Evolutionary conservation across 2,113 vertebrate genomes (phyloP).

Genomic region (Anguilla rostrata): DNA sequence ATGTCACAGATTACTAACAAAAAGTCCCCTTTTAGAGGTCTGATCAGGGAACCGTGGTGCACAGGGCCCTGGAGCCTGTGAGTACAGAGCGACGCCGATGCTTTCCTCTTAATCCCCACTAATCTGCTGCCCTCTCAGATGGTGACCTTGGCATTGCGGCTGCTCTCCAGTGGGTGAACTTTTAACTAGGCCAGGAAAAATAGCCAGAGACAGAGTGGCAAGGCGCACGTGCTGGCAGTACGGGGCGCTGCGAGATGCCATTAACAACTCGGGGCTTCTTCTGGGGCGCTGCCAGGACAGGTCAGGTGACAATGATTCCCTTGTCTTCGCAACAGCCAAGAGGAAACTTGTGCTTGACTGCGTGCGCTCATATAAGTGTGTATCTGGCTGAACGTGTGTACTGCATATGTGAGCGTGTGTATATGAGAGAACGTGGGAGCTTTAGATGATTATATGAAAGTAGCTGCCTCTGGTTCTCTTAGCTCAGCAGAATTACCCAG

Average conservation of each 20-base stretch:
- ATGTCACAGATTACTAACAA: not conserved
- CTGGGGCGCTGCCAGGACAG: not conserved
- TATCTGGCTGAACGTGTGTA: not conserved
- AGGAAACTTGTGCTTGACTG: not conserved
- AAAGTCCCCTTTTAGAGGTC: not conserved
- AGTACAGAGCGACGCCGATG: constrained; percentile 31
- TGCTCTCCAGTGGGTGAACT: constrained; percentile 34
- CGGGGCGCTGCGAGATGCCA: constrained; percentile 31
- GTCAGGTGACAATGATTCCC: not conserved
- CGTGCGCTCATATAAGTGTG: not conserved
- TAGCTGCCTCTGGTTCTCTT: too few species aligned
- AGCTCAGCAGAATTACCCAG: too few species aligned
- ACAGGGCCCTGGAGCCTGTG: constrained; percentile 16
- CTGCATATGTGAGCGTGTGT: not conserved
- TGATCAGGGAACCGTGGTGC: constrained; percentile 9
- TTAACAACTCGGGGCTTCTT: constrained; percentile 18
- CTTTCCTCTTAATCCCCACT: constrained; percentile 42
- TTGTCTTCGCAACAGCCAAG: not conserved
- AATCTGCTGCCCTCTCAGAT: constrained; percentile 38
- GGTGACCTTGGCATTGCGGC: constrained; percentile 42
- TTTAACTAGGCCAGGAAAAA: constrained; percentile 26
- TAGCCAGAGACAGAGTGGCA: constrained; percentile 18
- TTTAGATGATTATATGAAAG: too few species aligned
- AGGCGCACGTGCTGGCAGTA: constrained; percentile 20
- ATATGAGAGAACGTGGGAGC: too few species aligned